Evolutionary conservation across 2,888 invertebrate genomes (phyloP).

Genomic region (Germaria angustata): DNA sequence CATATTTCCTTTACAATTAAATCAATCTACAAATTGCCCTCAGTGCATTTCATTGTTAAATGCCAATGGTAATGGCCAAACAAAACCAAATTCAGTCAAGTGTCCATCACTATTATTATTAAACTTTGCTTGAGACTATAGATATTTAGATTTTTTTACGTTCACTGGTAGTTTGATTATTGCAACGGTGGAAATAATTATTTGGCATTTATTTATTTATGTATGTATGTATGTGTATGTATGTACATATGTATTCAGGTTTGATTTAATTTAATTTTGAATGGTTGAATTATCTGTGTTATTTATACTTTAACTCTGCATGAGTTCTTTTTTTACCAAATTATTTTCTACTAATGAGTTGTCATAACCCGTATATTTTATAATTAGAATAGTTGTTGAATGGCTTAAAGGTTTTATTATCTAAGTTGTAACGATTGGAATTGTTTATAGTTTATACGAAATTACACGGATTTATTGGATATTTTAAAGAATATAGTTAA

Average conservation of each 20-base stretch:
- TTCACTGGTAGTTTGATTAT: neutral
- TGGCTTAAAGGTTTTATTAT: neutral
- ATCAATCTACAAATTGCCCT: constrained; percentile 19
- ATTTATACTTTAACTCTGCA: constrained; percentile 44
- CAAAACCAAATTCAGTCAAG: constrained; percentile 51
- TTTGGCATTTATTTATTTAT: neutral
- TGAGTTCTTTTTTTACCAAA: constrained; percentile 45
- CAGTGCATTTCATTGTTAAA: neutral
- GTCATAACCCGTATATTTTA: constrained; percentile 30
- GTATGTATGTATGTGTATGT: too few species aligned
- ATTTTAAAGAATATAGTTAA: constrained; percentile 41
- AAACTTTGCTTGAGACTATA: constrained; percentile 10
- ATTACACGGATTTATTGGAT: constrained; percentile 6
- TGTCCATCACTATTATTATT: constrained; percentile 53
- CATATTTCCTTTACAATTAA: constrained; percentile 55
- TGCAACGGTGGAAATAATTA: neutral
- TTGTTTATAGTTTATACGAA: neutral
- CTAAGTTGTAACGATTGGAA: neutral
- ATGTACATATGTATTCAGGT: too few species aligned
- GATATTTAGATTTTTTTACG: neutral
- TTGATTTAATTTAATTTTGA: constrained; percentile 1
- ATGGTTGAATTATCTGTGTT: neutral
- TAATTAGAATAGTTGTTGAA: constrained; percentile 21
- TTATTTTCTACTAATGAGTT: constrained; percentile 33
- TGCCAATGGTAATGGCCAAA: neutral